These are phyloP conservation scores for Chromis chromis DNA, from an alignment of 2,797 vertebrate genomes.

Conservation along the genomic window DNA sequence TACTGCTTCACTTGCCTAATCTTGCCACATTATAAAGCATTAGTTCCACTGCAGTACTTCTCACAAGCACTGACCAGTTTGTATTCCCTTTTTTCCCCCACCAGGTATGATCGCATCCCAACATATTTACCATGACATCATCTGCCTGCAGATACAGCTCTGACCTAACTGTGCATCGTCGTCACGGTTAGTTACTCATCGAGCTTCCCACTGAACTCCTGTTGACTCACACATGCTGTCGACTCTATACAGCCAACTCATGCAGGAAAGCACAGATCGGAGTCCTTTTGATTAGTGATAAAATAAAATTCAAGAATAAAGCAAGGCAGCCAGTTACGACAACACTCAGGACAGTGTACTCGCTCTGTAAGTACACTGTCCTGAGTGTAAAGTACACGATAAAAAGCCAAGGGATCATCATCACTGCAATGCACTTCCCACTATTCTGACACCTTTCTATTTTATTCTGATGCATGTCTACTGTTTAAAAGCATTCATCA, in stretches of 20 bases:
- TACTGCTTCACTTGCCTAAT: background rate
- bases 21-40: no score
- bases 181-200: constrained; percentile 41
- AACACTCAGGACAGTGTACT: no score
- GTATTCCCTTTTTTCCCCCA: background rate
- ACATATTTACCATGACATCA: constrained; percentile 41
- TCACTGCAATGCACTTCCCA: no score
- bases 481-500: no score
- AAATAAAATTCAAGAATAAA: background rate
- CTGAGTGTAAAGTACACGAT: no score
- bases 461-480: no score
- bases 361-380: no score
- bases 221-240: constrained; percentile 45
- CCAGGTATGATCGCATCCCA: background rate
- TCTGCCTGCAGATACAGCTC: constrained; percentile 23
- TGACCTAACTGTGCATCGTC: constrained; percentile 23
- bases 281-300: background rate
- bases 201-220: constrained; percentile 17
- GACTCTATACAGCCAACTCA: background rate
- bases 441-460: no score
- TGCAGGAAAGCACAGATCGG: background rate
- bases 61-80: background rate
- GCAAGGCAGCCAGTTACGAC: no score
- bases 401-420: no score
- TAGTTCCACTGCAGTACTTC: background rate